Base-by-base conservation (phyloP, 2,888 invertebrate species). In the Lottia scabra region DNA sequence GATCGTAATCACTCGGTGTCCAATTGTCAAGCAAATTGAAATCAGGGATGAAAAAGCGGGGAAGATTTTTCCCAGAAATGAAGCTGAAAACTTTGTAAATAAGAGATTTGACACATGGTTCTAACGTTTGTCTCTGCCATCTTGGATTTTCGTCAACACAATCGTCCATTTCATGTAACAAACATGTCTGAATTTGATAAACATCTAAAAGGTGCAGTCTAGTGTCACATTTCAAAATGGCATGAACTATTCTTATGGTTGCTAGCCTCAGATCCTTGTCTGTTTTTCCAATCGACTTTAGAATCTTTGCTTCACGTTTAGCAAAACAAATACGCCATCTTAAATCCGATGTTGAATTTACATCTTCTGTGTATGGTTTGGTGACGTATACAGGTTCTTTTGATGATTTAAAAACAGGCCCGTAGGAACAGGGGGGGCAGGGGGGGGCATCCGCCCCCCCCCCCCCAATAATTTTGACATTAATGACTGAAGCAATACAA, bases 171-270 rank as follows among this genome's bases (percentile, higher is more conserved):
- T 83, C 81, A 70, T 85, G 84, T 67, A 87, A 78, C 8, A 87
- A 75, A 6, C 82, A 83, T 10, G 84, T 85, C 78, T 84, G 85
- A 26, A 87, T 71, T 67, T 86, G 84, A 75, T 85, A 86, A 1
- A 80, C 74, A 0, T 81, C 78, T n/a, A 85, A 67, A 10, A 77
- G 77, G 12, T 67, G 65, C 16, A 85, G 77, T 19, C 80, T 81
- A 74, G 77, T 81, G 69, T 85, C 84, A 43, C 73, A 73, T 62
- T 73, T 48, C 15, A 78, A 75, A 26, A 81, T 67, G 8, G 75
- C 75, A 48, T 78, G 77, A 12, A 85, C 71, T 4, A 81, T 65
- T 67, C 76, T 77, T 68, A 81, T 77, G 13, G 83, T 82, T 62
- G 77, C 73, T n/a, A 77, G 63, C 48, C 85, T 68, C 13, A 77